These are phyloP conservation scores for Cossypha heuglini DNA, from an alignment of 2,797 vertebrate genomes.

Conservation along the genomic window DNA sequence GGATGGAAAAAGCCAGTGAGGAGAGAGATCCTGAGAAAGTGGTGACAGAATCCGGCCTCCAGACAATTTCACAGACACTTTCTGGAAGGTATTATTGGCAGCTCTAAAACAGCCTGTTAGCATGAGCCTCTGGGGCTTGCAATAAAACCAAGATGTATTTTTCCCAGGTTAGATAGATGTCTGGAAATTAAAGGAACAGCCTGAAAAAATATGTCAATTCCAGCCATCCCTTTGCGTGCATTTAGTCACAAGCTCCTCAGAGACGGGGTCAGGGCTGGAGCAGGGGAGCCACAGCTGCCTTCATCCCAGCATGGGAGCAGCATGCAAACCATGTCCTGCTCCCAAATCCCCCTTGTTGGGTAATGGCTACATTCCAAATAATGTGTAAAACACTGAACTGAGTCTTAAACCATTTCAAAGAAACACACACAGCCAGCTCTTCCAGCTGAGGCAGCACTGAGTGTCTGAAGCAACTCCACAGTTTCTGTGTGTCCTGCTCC, in stretches of 20 bases:
- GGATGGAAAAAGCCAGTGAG: not conserved
- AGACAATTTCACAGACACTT: not conserved
- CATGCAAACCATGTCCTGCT: not conserved
- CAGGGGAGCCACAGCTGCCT: not conserved
- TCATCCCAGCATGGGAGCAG: not conserved
- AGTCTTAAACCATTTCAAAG: not conserved
- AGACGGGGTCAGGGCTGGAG: not conserved
- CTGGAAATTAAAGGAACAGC: conserved; percentile 62
- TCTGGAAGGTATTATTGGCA: conserved; percentile 22
- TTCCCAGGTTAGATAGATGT: not conserved
- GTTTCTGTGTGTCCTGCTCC: not conserved
- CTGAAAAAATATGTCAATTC: not conserved
- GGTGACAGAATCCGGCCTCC: not conserved
- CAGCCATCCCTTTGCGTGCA: not conserved
- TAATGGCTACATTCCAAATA: not conserved
- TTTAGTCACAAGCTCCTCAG: not conserved
- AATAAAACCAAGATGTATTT: conserved; percentile 28
- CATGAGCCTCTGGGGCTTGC: conserved; percentile 33
- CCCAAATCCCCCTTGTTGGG: not conserved
- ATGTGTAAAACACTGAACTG: not conserved
- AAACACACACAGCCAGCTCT: not conserved
- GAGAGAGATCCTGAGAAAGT: not conserved
- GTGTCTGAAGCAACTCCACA: not conserved
- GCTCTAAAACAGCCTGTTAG: conserved; percentile 37
- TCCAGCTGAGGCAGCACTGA: not conserved